Base-by-base conservation (phyloP, 2,888 invertebrate species). In the Brachypterus glaber region DNA sequence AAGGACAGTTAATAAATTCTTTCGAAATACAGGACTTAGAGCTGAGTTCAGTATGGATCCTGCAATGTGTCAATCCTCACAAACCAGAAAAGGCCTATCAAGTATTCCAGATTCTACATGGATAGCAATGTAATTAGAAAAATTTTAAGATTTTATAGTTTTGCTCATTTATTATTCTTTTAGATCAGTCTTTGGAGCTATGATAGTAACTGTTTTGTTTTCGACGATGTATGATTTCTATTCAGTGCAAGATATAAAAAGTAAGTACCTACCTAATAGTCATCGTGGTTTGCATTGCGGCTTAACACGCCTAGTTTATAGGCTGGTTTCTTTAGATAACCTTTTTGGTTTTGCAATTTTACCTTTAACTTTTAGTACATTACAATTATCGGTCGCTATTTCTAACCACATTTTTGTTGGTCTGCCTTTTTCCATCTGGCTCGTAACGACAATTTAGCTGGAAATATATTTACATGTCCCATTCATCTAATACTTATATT, bases 61-160 rank as follows among this genome's bases (percentile, higher is more conserved):
- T 4, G 67, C 71, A 44, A 76, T 80, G 78, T 80, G 81, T 46
- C 77, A 78, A 52, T 60, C 67, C 24, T 18, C 38, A 3, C 31
- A 44, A 27, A 24, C 34, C 5, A 31, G 36, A 5, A 3, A 26
- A 13, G n/a, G n/a, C n/a, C n/a, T n/a, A n/a, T n/a, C n/a, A n/a
- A 13, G 12, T 5, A 25, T 54, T 14, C 60, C 59, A 1, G 11
- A 34, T 12, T 56, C 59, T 2, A 57, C 58, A 21, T 47, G 50
- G 13, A 41, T 61, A 14, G 55, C 49, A 37, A 40, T 53, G 63
- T 63, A 51, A 55, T 7, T 9, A 5, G 5, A 21, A 5, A 9
- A 21, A 21, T 21, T 21, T 5, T 9, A 5, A 5, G 9, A 21
- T 7, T 7, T 7, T 5, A 9, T 21, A 7, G 21, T 21, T 21